Evolutionary conservation across 2,797 vertebrate genomes (phyloP).

Genomic region (Enteromius anoplus): DNA sequence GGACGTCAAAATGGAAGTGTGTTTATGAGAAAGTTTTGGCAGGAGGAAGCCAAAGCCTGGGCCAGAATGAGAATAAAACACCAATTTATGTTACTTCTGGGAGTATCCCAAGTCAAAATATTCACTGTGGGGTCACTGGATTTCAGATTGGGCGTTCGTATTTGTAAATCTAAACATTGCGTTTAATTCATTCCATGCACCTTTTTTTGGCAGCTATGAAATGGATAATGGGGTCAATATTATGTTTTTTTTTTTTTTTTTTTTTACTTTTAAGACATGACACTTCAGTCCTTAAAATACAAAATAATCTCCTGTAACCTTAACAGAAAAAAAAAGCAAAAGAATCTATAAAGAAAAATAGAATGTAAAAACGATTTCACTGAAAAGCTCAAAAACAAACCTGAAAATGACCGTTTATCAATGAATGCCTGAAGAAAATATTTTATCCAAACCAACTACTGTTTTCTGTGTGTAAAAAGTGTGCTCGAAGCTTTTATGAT

Average conservation of each 20-base stretch:
- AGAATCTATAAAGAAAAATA: not conserved
- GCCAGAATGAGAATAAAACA: constrained; percentile 75
- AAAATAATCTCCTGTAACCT: too few species aligned
- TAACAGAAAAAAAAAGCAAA: not conserved
- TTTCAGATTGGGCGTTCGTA: constrained; percentile 43
- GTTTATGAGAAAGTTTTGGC: constrained; percentile 77
- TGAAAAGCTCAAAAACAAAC: not conserved
- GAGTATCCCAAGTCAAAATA: constrained; percentile 75
- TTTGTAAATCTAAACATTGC: constrained; percentile 23
- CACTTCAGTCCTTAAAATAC: too few species aligned
- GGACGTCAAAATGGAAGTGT: constrained; percentile 58
- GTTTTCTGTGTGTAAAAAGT: constrained; percentile 6
- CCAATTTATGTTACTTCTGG: constrained; percentile 74
- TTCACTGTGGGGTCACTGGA: constrained; percentile 57
- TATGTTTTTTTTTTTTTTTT: too few species aligned
- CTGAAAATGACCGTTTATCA: constrained; percentile 26
- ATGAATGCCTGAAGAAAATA: constrained; percentile 29
- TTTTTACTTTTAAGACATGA: not conserved
- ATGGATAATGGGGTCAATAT: not conserved
- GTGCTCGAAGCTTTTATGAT: constrained; percentile 51
- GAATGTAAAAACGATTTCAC: not conserved
- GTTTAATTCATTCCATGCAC: constrained; percentile 22
- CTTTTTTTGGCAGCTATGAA: constrained; percentile 11
- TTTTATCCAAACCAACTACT: constrained; percentile 22
- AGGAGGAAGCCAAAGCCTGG: constrained; percentile 66